Evolutionary conservation across 2,888 invertebrate genomes (phyloP).

Genomic region (Pammene aurita): DNA sequence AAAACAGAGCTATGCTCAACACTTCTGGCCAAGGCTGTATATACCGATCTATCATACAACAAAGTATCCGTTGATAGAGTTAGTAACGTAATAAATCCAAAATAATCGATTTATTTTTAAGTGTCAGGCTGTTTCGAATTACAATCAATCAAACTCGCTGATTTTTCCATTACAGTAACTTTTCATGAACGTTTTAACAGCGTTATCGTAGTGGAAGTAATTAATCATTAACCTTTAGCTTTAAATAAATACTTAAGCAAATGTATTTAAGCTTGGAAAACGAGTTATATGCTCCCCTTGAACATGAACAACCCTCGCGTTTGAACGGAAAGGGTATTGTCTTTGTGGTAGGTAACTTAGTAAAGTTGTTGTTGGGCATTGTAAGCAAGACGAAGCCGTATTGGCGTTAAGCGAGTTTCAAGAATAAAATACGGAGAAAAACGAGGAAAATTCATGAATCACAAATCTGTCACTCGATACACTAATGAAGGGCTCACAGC

Average conservation of each 20-base stretch:
- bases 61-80: too few species aligned
- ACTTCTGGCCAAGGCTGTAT: too few species aligned
- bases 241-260: constrained; percentile 20
- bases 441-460: not conserved
- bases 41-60: too few species aligned
- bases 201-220: constrained; percentile 30
- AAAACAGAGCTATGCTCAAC: too few species aligned
- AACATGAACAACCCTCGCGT: constrained; percentile 7
- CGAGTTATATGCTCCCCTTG: constrained; percentile 10
- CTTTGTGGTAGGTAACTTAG: constrained; percentile 24
- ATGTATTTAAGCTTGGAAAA: constrained; percentile 7
- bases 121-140: constrained; percentile 6
- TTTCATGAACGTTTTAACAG: constrained; percentile 27
- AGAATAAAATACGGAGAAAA: not conserved
- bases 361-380: constrained; percentile 12
- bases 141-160: constrained; percentile 11
- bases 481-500: not conserved
- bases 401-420: constrained; percentile 4
- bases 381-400: constrained; percentile 19
- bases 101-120: constrained; percentile 14
- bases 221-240: constrained; percentile 37
- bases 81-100: not conserved
- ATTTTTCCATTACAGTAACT: constrained; percentile 29
- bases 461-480: not conserved
- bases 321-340: constrained; percentile 30